phyloP scores from a whole-genome alignment of 2,888 invertebrate species.

The Eumacrocentrus americanus region DNA sequence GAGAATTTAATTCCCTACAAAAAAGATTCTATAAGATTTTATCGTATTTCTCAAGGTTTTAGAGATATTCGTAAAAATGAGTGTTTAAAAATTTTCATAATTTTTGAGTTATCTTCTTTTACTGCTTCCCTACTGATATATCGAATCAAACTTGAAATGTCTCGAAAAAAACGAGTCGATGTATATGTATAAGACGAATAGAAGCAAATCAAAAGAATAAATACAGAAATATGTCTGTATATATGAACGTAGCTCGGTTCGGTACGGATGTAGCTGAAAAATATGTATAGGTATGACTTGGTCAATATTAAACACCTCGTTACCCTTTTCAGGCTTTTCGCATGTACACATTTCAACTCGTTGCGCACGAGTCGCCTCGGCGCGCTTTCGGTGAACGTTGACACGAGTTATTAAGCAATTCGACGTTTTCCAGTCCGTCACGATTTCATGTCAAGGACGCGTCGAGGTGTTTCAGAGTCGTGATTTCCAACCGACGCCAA shows the following conservation, averaged over 20 bases:
- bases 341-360: conserved; percentile 16
- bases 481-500: neutral
- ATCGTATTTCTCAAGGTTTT: too few relatives aligned
- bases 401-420: conserved; percentile 36
- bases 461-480: neutral
- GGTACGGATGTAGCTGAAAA: neutral
- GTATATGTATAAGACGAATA: too few relatives aligned
- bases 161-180: too few relatives aligned
- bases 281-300: neutral
- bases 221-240: neutral
- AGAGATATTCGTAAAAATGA: too few relatives aligned
- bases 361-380: conserved; percentile 18
- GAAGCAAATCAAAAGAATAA: neutral
- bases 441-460: conserved; percentile 11
- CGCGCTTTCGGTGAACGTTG: conserved; percentile 17
- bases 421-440: conserved; percentile 26
- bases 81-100: too few relatives aligned
- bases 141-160: too few relatives aligned
- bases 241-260: neutral
- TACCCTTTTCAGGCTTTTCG: conserved; percentile 11
- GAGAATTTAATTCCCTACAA: too few relatives aligned
- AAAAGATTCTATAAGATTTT: too few relatives aligned
- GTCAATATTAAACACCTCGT: conserved; percentile 30
- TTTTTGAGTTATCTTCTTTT: too few relatives aligned
- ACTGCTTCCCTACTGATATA: too few relatives aligned